Evolutionary conservation across 2,797 vertebrate species (phyloP).

Genomic region (Leuciscus waleckii): DNA sequence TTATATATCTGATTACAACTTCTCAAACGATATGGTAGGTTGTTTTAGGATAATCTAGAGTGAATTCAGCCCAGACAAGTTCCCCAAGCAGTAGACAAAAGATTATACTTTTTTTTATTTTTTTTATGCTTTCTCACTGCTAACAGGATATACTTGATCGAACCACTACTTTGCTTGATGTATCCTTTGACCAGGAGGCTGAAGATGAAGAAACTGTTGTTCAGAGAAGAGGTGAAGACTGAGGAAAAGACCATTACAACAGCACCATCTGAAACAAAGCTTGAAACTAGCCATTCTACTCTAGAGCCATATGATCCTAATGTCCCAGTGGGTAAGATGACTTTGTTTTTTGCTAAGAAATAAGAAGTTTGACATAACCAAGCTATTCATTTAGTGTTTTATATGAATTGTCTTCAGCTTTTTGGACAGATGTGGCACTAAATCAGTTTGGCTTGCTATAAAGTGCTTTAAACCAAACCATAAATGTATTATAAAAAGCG

Average conservation of each 20-base stretch:
- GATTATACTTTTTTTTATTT: too few species aligned
- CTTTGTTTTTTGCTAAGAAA: background rate
- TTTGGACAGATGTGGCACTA: background rate
- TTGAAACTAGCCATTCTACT: conserved; percentile 64
- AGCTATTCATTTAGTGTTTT: background rate
- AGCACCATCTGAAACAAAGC: conserved; percentile 58
- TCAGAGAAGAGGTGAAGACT: conserved; percentile 51
- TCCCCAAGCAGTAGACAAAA: too few species aligned
- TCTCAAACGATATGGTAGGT: background rate
- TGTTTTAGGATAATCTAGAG: background rate
- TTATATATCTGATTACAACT: background rate
- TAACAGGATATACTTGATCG: background rate
- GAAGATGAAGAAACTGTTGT: conserved; percentile 17
- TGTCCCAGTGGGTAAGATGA: conserved; percentile 86
- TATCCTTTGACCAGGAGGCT: conserved; percentile 3
- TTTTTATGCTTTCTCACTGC: background rate
- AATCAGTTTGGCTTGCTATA: background rate
- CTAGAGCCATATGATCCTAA: conserved; percentile 87
- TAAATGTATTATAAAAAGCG: background rate
- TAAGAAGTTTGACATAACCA: background rate
- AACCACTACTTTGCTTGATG: background rate
- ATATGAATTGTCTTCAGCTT: background rate
- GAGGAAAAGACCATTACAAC: conserved; percentile 9
- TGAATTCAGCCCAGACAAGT: too few species aligned
- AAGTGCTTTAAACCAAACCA: background rate